Percentiles rank a stretch among this genome's conserved stretches.
These are phyloP conservation scores for Rhabdomys pumilio DNA, from an alignment of 2,797 vertebrate genomes.

Conservation along the genomic window DNA sequence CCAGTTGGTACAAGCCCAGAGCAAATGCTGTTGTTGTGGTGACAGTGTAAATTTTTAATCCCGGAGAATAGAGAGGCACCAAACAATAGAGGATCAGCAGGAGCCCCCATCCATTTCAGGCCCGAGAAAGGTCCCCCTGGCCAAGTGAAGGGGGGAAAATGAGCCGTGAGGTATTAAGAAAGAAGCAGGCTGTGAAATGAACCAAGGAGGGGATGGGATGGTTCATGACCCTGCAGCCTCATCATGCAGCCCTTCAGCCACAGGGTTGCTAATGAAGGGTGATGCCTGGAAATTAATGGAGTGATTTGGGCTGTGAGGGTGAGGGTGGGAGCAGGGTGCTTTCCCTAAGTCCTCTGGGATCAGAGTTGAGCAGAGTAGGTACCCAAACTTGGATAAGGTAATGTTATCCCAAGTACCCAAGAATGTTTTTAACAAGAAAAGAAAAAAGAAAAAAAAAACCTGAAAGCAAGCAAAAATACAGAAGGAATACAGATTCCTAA, in stretches of 20 bases:
- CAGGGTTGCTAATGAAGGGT: conserved; percentile 58
- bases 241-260: conserved; percentile 35
- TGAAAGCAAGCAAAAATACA: background rate
- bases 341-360: conserved; percentile 34
- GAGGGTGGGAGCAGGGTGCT: background rate
- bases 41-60: conserved; percentile 78
- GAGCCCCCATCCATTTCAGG: conserved; percentile 76
- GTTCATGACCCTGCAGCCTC: conserved; percentile 76
- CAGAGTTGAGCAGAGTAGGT: background rate
- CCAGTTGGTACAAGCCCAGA: conserved; percentile 87
- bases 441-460: background rate
- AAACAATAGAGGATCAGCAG: conserved; percentile 81
- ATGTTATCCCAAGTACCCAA: conserved; percentile 33
- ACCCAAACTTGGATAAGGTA: background rate
- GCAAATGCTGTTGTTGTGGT: conserved; percentile 85
- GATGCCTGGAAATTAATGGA: conserved; percentile 65
- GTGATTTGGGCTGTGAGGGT: conserved; percentile 49
- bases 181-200: conserved; percentile 84
- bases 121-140: conserved; percentile 74
- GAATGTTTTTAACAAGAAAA: background rate
- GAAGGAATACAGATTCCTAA: background rate
- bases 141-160: conserved; percentile 75
- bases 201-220: conserved; percentile 62
- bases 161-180: conserved; percentile 78
- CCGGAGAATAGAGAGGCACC: conserved; percentile 85